Evolutionary conservation across 2,888 invertebrate genomes (phyloP).

Genomic region (Argynnis bischoffii): DNA sequence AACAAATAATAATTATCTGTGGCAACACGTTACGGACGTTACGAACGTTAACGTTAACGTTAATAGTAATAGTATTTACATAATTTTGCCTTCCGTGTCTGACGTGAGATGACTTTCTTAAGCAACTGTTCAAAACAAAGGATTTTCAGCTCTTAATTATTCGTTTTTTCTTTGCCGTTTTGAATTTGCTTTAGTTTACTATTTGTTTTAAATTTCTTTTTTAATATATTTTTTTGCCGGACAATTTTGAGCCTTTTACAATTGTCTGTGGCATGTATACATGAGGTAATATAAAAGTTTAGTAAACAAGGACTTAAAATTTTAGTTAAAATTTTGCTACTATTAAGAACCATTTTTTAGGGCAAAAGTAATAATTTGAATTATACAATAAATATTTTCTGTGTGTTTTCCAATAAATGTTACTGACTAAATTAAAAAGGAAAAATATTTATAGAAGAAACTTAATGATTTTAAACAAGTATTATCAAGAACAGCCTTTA

Average conservation of each 20-base stretch:
- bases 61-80: constrained; percentile 24
- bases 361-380: no score
- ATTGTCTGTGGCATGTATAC: no score
- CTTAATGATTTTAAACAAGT: constrained; percentile 7
- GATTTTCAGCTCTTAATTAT: no score
- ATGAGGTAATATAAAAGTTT: no score
- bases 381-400: no score
- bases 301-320: no score
- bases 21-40: constrained; percentile 15
- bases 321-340: no score
- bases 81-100: constrained; percentile 26
- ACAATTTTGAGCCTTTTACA: no score
- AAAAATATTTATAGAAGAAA: constrained; percentile 2
- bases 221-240: neutral
- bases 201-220: no score
- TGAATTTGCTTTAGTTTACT: no score
- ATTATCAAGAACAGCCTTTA: constrained; percentile 22
- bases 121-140: neutral
- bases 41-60: constrained; percentile 11
- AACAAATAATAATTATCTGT: constrained; percentile 17
- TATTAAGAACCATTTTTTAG: no score
- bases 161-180: no score
- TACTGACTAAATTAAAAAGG: neutral
- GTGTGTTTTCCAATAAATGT: neutral
- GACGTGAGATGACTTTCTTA: constrained; percentile 13